Base-by-base conservation (phyloP, 2,797 vertebrate species). In the Odontamblyopus lacepedii region DNA sequence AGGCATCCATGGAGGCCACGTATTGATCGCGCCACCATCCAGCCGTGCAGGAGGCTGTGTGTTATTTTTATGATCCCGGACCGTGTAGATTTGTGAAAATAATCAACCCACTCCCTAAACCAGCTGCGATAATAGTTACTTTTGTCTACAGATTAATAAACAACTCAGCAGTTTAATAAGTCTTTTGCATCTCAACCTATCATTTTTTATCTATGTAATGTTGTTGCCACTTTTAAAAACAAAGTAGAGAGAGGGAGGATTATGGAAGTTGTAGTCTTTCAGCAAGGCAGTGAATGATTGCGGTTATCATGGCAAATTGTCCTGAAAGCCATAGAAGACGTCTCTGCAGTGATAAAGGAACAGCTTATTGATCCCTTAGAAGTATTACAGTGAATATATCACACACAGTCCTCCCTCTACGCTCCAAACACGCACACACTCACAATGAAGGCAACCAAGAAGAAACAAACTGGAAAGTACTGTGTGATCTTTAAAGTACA, bases 361-460 rank as follows among this genome's bases (percentile, higher is more conserved):
- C 76, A 90, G 90, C 90, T 85, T 98, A 98, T 98, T 96, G 97
- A 98, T 98, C 94, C 93, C 91, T 91, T 89, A 92, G 93, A 96
- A 95, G 95, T 96, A 97, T 96, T 97, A 95, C 94, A 95, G 93
- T 95, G 94, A 96, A 96, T 96, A 95, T 96, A 95, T 96, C 94
- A 94, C 93, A 92, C 93, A 71, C 77, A 71, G 53, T 71, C 64
- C 53, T 67, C 67, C 67, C 66, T 26, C 61, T 55, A 50, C 19
- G 38, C 41, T 55, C 23, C 65, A 55, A 48, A 65, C 69, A 48
- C 60, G 50, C 70, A 59, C 53, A 35, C 62, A 23, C 62, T 2
- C 63, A 15, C n/a, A 23, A 6, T 26, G 69, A 26, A 65, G 30
- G 44, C 1, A 57, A 29, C 59, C 69, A 38, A 63, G 32, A 56